Base-by-base conservation (phyloP, 2,888 invertebrate genomes). In the Heterodera filipjevi region DNA sequence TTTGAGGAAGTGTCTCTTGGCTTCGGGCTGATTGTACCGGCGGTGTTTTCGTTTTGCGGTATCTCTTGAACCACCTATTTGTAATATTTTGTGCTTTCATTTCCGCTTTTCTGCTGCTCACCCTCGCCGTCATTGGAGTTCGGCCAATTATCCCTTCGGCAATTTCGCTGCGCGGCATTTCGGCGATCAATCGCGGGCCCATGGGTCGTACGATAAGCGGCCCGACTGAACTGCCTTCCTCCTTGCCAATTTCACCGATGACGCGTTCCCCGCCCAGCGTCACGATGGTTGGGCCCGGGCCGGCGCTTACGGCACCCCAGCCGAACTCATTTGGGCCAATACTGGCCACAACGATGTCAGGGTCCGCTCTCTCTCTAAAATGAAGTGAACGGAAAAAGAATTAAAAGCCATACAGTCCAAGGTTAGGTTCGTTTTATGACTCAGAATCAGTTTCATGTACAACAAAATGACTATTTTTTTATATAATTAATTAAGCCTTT, bases 311-410 rank as follows among this genome's bases (percentile, higher is more conserved):
- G 5, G 5, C 22, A 8, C 59, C 59, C n/a, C 27, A n/a, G 27
- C 59, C 27, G 12, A 8, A 0, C 59, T 59, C 59, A 22, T n/a
- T 59, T 27, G 59, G 59, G 27, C 59, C 27, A 10, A 59, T 12
- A 27, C 59, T 59, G 27, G 59, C 68, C 64, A 27, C 39, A 5
- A 39, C 66, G n/a, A 27, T 66, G 30, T 32, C 86, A 85, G 71
- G 82, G 79, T 53, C 80, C 66, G 76, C 85, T 8, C 59, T 27
- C 6, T 59, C 59, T 85, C 49, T 83, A 76, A 77, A 84, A 85
- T 64, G 82, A 71, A 49, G 44, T 76, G 27, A 68, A 76, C 27
- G 71, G 35, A 71, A 82, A 81, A 53, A 49, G 12, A 22, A 2
- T 53, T n/a, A 75, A n/a, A 16, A 3, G 27, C 12, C 39, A 5